Evolutionary conservation across 2,888 invertebrate species (phyloP).

Genomic region (Macrosoma leucophasiata): DNA sequence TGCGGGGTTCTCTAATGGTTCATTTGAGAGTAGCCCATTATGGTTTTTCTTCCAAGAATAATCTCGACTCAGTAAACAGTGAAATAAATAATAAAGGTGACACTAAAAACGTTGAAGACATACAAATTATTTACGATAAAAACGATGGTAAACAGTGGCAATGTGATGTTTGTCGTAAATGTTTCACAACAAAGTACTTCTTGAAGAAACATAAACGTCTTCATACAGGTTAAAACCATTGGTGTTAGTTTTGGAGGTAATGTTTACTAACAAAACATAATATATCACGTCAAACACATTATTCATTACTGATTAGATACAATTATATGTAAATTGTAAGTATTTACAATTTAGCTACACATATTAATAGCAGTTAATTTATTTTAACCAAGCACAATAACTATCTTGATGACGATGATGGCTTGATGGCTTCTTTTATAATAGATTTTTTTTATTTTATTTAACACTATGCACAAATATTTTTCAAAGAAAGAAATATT

Average conservation of each 20-base stretch:
- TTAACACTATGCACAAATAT: too few relatives aligned
- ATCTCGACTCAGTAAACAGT: constrained; percentile 18
- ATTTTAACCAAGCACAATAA: too few relatives aligned
- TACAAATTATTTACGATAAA: constrained; percentile 38
- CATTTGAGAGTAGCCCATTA: constrained; percentile 88
- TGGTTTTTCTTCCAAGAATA: constrained; percentile 62
- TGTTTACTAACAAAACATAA: constrained; percentile 55
- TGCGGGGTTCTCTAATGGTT: constrained; percentile 88
- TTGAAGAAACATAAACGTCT: constrained; percentile 91
- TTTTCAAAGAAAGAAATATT: too few relatives aligned
- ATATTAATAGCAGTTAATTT: too few relatives aligned
- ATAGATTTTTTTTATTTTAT: too few relatives aligned
- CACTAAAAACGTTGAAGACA: constrained; percentile 31
- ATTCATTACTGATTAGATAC: too few relatives aligned
- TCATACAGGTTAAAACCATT: constrained; percentile 82
- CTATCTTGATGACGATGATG: too few relatives aligned
- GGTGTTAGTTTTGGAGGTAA: constrained; percentile 64
- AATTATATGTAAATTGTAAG: too few relatives aligned
- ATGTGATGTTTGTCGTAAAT: constrained; percentile 88
- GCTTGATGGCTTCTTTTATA: too few relatives aligned
- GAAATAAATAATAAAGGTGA: constrained; percentile 31
- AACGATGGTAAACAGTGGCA: constrained; percentile 87
- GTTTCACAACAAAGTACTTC: constrained; percentile 92
- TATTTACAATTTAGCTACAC: too few relatives aligned
- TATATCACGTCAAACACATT: constrained; percentile 10